phyloP scores from a whole-genome alignment of 1,140 invertebrate species.

The Globodera ellingtonae region DNA sequence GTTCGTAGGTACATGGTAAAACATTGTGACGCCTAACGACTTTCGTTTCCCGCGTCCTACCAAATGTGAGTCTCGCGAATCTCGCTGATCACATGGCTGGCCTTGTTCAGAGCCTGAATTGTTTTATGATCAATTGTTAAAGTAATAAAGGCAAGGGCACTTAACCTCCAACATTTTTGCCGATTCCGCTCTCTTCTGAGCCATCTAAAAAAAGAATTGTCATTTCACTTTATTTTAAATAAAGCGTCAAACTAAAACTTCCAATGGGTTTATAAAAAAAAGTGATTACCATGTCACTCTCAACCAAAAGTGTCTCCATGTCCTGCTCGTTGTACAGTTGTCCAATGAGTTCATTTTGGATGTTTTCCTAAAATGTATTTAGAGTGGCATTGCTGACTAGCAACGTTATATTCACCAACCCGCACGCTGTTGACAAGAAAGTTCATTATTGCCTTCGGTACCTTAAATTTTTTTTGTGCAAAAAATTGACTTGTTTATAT shows the following conservation, averaged over 20 bases:
- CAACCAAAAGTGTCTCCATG: constrained; percentile 87
- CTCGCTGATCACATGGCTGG: constrained; percentile 92
- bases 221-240: too few species aligned
- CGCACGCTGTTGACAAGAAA: constrained; percentile 74
- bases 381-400: not conserved
- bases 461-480: constrained; percentile 61
- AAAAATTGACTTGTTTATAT: not conserved
- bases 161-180: constrained; percentile 93
- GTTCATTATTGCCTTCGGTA: constrained; percentile 95
- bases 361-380: constrained; percentile 73
- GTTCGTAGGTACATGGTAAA: too few species aligned
- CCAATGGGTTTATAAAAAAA: not conserved
- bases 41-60: constrained; percentile 68
- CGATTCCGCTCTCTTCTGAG: constrained; percentile 88
- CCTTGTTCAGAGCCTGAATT: constrained; percentile 82
- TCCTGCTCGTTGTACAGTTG: constrained; percentile 95
- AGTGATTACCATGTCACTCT: constrained; percentile 79
- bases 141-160: constrained; percentile 13
- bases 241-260: too few species aligned
- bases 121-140: not conserved
- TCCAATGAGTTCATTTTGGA: constrained; percentile 95
- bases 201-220: constrained; percentile 70
- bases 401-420: constrained; percentile 77
- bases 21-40: too few species aligned
- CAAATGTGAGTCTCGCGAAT: constrained; percentile 98